phyloP scores from a whole-genome alignment of 1,140 invertebrate species.

The Micrasema longulum region DNA sequence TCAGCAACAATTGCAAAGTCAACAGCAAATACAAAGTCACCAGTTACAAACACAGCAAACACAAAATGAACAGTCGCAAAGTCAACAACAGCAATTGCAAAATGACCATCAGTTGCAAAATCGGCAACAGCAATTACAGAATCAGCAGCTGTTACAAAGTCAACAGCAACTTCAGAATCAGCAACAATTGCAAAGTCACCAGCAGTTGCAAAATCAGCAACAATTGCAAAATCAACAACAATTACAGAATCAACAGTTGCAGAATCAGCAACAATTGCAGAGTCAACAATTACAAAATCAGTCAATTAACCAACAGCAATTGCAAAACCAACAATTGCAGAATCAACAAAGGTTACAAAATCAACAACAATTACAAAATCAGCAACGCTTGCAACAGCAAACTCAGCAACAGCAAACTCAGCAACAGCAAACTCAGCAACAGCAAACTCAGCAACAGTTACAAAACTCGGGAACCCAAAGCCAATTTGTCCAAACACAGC shows the following conservation, averaged over 20 bases:
- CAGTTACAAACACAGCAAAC: slow-evolving; percentile 52
- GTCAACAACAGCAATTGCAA: slow-evolving; percentile 65
- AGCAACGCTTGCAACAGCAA: slow-evolving; percentile 60
- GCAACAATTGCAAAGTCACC: slow-evolving; percentile 58
- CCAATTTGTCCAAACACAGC: slow-evolving; percentile 52
- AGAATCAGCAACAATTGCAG: slow-evolving; percentile 54
- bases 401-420: slow-evolving; percentile 54
- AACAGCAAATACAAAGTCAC: slow-evolving; percentile 56
- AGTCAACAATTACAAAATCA: slow-evolving; percentile 32
- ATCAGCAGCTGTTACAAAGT: slow-evolving; percentile 61
- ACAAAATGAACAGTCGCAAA: slow-evolving; percentile 61
- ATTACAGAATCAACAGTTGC: slow-evolving; percentile 55
- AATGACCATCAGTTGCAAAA: too few relatives aligned
- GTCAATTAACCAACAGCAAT: slow-evolving; percentile 53
- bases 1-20: slow-evolving; percentile 46
- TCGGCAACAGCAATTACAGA: slow-evolving; percentile 67
- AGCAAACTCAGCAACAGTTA: slow-evolving; percentile 57
- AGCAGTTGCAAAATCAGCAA: slow-evolving; percentile 55
- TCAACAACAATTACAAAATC: slow-evolving; percentile 65
- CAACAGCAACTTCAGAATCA: slow-evolving; percentile 54
- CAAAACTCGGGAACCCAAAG: slow-evolving; percentile 50
- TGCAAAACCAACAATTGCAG: slow-evolving; percentile 60
- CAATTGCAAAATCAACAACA: slow-evolving; percentile 48
- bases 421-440: slow-evolving; percentile 50
- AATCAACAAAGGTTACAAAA: slow-evolving; percentile 70